A percentile compares a stretch with the other conserved stretches of the same genome.
These are phyloP conservation scores for Mormoops blainvillei DNA, from an alignment of 2,113 vertebrate genomes.

Conservation along the genomic window DNA sequence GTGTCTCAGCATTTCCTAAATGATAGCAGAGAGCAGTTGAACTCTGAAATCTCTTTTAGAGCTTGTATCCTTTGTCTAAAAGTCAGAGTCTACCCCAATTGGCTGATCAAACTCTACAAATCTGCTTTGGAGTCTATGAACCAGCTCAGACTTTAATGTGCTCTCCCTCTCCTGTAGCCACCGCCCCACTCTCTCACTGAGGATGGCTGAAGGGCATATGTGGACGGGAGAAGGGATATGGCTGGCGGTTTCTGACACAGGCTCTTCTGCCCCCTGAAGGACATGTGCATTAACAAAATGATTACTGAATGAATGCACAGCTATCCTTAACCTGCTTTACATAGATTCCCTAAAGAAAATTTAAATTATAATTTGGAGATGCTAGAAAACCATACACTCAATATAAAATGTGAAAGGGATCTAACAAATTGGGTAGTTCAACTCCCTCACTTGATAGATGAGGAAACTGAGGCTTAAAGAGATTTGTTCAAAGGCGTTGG, in stretches of 20 bases:
- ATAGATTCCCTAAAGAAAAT: neutral
- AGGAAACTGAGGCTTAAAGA: conserved; percentile 28
- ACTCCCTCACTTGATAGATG: neutral
- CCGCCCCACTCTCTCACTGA: neutral
- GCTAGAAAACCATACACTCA: neutral
- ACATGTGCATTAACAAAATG: neutral
- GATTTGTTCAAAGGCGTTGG: neutral
- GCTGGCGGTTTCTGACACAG: neutral
- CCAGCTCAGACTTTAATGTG: neutral
- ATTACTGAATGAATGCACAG: neutral
- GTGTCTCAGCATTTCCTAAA: neutral
- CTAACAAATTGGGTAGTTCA: neutral
- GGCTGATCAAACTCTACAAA: neutral
- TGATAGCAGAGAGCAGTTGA: neutral
- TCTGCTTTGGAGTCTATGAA: neutral
- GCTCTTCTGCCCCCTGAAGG: neutral
- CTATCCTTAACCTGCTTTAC: neutral
- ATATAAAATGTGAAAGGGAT: neutral
- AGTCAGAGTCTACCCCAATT: neutral
- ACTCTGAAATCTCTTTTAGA: neutral
- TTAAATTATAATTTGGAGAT: neutral
- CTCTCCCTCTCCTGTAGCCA: neutral
- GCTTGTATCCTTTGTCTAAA: neutral
- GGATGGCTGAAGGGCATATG: neutral
- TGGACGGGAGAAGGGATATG: neutral